Evolutionary conservation across 2,888 invertebrate genomes (phyloP).

Genomic region (Bibio marci): DNA sequence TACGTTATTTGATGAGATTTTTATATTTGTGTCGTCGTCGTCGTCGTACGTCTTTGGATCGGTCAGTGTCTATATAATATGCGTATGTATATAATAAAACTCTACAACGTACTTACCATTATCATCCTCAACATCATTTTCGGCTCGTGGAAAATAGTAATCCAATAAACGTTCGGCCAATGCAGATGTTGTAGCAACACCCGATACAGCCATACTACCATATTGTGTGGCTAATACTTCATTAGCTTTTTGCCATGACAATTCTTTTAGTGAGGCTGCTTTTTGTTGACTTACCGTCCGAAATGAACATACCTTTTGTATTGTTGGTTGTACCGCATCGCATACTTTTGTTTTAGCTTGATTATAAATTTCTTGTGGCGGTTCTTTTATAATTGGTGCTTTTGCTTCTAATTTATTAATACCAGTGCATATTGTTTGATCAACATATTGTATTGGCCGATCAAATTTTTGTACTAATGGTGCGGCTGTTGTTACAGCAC

Average conservation of each 20-base stretch:
- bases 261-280: slow-evolving; percentile 44
- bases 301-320: slow-evolving; percentile 32
- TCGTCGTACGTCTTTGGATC: too few relatives aligned
- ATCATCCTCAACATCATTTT: slow-evolving; percentile 28
- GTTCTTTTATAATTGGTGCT: slow-evolving; percentile 48
- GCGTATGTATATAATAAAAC: too few relatives aligned
- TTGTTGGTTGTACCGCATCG: slow-evolving; percentile 36
- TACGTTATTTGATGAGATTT: too few relatives aligned
- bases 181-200: slow-evolving; percentile 48
- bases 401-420: slow-evolving; percentile 45
- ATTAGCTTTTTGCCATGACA: slow-evolving; percentile 56
- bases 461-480: slow-evolving; percentile 41
- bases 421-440: slow-evolving; percentile 46
- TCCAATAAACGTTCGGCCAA: slow-evolving; percentile 56
- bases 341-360: slow-evolving; percentile 39
- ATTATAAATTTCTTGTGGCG: slow-evolving; percentile 39
- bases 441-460: slow-evolving; percentile 38
- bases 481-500: slow-evolving; percentile 42
- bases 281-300: slow-evolving; percentile 32
- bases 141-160: slow-evolving; percentile 48
- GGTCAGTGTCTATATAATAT: too few relatives aligned
- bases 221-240: slow-evolving; percentile 49
- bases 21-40: too few relatives aligned
- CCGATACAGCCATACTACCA: slow-evolving; percentile 45
- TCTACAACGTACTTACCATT: slow-evolving; percentile 12